These are phyloP conservation scores for Trematomus bernacchii DNA, from an alignment of 2,797 vertebrate species.

Conservation along the genomic window DNA sequence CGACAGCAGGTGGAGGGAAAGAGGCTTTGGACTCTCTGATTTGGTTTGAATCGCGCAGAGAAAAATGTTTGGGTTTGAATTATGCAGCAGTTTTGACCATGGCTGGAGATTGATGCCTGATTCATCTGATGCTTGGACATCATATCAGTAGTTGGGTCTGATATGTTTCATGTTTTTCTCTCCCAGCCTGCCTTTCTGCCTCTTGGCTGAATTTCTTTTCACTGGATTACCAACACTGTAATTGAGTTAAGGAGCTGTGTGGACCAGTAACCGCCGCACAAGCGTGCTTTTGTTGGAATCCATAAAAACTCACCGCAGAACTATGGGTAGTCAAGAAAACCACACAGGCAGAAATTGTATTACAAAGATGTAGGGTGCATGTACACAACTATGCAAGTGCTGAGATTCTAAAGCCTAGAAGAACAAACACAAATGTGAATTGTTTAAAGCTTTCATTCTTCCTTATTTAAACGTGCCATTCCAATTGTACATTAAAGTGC, in stretches of 20 bases:
- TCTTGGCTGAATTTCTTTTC: constrained; percentile 76
- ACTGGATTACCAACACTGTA: constrained; percentile 82
- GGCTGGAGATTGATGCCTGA: constrained; percentile 82
- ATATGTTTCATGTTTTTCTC: constrained; percentile 69
- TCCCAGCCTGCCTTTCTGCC: constrained; percentile 50
- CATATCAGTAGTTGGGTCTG: constrained; percentile 65
- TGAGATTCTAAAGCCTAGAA: constrained; percentile 5
- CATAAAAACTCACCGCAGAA: constrained; percentile 58
- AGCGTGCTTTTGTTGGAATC: constrained; percentile 71
- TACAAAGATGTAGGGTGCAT: background rate
- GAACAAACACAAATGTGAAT: constrained; percentile 8
- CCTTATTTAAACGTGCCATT: constrained; percentile 14
- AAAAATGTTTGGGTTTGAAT: constrained; percentile 85
- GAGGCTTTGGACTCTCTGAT: constrained; percentile 73
- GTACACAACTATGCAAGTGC: background rate
- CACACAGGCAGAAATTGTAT: constrained; percentile 16
- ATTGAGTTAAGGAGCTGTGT: constrained; percentile 77
- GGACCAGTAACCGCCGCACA: constrained; percentile 68
- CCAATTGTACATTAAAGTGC: constrained; percentile 3
- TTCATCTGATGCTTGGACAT: constrained; percentile 75
- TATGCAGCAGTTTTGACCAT: constrained; percentile 79
- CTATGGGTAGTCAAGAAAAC: constrained; percentile 58
- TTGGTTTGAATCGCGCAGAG: constrained; percentile 81
- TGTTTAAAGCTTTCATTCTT: constrained; percentile 1
- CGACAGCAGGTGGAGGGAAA: constrained; percentile 79